These are phyloP conservation scores for Agrilus mali DNA, from an alignment of 2,888 invertebrate genomes.

Conservation along the genomic window DNA sequence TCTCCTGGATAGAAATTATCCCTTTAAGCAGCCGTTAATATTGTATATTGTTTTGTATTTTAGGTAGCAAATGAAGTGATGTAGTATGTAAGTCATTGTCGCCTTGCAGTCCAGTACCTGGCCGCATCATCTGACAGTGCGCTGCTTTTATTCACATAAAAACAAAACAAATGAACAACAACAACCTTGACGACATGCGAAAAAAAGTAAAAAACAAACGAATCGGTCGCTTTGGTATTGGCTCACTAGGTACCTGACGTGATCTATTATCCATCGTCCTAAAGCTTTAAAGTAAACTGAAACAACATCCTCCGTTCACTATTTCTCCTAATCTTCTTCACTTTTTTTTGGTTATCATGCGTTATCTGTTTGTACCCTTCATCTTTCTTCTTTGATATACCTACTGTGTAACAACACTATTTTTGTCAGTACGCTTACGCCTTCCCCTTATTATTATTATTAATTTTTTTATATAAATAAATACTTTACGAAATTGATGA, in stretches of 20 bases:
- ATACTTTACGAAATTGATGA: neutral
- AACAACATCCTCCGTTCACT: no score
- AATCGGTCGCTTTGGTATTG: conserved; percentile 10
- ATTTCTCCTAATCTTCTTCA: no score
- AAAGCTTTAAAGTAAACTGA: conserved; percentile 9
- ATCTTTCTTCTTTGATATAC: no score
- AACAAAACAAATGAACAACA: conserved; percentile 10
- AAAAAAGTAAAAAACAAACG: neutral
- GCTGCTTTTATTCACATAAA: conserved; percentile 19
- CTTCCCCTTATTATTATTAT: neutral
- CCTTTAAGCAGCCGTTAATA: no score
- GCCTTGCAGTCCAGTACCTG: conserved; percentile 36
- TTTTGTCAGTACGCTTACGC: neutral
- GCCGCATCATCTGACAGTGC: conserved; percentile 21
- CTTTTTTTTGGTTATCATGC: no score
- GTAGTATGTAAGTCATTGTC: conserved; percentile 33
- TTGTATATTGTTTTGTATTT: conserved; percentile 9
- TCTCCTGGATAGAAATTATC: neutral
- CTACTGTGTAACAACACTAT: no score
- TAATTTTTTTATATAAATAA: neutral
- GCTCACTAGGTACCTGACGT: conserved; percentile 23
- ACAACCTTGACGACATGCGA: neutral
- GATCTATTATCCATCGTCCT: conserved; percentile 14
- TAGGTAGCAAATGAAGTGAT: conserved; percentile 32
- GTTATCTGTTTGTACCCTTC: no score